Evolutionary conservation across 2,113 vertebrate species (phyloP), one percentile per base, ranked within the genome.

Genomic region (Zootoca vivipara): DNA sequence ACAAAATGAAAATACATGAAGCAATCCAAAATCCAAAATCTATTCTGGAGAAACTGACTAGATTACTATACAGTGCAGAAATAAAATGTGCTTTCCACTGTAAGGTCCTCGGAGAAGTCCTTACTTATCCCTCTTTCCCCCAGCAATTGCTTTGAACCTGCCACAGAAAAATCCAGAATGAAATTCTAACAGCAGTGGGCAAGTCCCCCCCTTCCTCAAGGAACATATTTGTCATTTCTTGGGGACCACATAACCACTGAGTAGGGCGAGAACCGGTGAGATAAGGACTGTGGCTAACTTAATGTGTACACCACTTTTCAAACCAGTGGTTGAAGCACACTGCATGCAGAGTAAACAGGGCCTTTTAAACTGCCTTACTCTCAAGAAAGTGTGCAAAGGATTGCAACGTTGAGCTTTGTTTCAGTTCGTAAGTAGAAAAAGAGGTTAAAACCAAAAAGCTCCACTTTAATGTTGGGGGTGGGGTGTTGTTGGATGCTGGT

Each of bases 61-160:
- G 42, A 33, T 56, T 5, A 46, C 83, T 7, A 1, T 0, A 0
- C 40, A 1, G 10, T 70, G 13, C 0, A 7, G 5, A 26, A 46
- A 6, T 24, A 8, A 15, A 77, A 7, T n/a, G 1, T 9, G 0
- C 0, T 2, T 3, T 73, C 77, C 33, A 46, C 62, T 33, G 1
- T 0, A 1, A 1, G 20, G 40, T 35, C 58, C 81, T 91, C 79
- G 38, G 6, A 69, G 4, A 20, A 40, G 6, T 26, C 20, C 42
- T 13, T 26, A 6, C 30, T 75, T 20, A 30, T 24, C 7, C 2
- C 12, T 3, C 0, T 2, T 38, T 20, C 5, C 58, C 58, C 58
- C 58, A 62, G 58, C 58, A 62, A 62, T 62, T 62, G 58, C 58
- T 62, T 62, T 62, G 58, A 38, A 42, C 46, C 85, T 28, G 40